A percentile compares a stretch with the other conserved stretches of the same genome.
phyloP scores from a whole-genome alignment of 2,888 invertebrate genomes.

The Ophioninae sp. region DNA sequence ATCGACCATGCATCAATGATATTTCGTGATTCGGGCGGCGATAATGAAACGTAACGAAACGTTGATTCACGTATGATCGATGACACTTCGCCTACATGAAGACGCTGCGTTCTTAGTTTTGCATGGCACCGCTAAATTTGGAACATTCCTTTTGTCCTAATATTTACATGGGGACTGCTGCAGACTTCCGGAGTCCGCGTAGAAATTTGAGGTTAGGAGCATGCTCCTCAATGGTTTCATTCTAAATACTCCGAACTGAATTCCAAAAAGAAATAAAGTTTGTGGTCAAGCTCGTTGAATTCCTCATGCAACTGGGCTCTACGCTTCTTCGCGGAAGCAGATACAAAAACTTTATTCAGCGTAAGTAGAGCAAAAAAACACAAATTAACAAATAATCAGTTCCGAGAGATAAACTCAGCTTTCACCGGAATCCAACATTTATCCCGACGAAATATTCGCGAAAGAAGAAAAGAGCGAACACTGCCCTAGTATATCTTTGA shows the following conservation, averaged over 20 bases:
- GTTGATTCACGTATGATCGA: constrained; percentile 1
- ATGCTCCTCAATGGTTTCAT: not conserved
- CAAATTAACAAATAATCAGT: constrained; percentile 20
- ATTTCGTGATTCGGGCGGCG: constrained; percentile 8
- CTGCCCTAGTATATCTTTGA: constrained; percentile 6
- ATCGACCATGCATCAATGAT: not conserved
- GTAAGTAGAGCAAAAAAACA: not conserved
- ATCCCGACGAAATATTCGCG: not conserved
- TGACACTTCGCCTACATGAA: constrained; percentile 13
- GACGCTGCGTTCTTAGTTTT: not conserved
- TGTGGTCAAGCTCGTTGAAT: not conserved
- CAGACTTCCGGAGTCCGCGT: not conserved
- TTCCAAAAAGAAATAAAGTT: not conserved
- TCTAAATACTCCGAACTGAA: not conserved
- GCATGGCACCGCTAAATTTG: not conserved
- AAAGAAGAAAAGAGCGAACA: not conserved
- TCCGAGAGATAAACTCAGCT: not conserved
- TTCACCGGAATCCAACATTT: constrained; percentile 6
- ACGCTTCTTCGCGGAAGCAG: constrained; percentile 21
- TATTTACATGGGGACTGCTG: not conserved
- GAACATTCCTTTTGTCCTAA: not conserved
- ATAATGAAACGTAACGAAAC: not conserved
- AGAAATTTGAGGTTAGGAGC: not conserved
- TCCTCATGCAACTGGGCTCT: constrained; percentile 33
- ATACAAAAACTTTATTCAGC: constrained; percentile 29